Percentiles rank a stretch among this genome's conserved stretches.
These are phyloP conservation scores for Xyrauchen texanus DNA, from an alignment of 2,113 vertebrate genomes.

Conservation along the genomic window DNA sequence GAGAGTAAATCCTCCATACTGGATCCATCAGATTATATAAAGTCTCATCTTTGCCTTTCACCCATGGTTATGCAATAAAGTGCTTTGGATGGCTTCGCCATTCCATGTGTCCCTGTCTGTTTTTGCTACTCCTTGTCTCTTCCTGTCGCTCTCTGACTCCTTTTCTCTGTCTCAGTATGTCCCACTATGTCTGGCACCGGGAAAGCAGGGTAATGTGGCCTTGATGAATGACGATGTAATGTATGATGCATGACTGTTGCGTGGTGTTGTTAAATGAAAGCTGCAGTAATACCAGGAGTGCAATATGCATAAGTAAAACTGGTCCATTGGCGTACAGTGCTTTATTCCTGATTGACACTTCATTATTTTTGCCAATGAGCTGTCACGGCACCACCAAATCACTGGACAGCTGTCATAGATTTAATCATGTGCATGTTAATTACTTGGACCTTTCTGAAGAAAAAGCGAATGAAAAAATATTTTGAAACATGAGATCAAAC, in stretches of 20 bases:
- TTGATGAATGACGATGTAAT: conserved; percentile 36
- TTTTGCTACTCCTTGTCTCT: too few species aligned
- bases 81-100: conserved; percentile 48
- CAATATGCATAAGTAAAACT: conserved; percentile 20
- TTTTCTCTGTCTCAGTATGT: conserved; percentile 6
- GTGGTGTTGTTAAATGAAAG: conserved; percentile 35
- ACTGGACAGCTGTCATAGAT: conserved; percentile 26
- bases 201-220: conserved; percentile 17
- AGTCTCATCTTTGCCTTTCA: conserved; percentile 41
- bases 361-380: conserved; percentile 5
- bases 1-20: conserved; percentile 47
- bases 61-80: conserved; percentile 46
- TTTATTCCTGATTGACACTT: conserved; percentile 37
- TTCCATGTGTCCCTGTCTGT: conserved; percentile 6
- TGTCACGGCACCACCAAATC: conserved; percentile 16
- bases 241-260: conserved; percentile 25
- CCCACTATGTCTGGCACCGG: conserved; percentile 33
- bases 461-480: neutral
- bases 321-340: neutral
- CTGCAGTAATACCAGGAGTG: conserved; percentile 10
- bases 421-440: conserved; percentile 25
- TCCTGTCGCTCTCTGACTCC: neutral
- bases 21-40: conserved; percentile 54
- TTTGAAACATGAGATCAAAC: too few species aligned
- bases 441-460: conserved; percentile 27